Base-by-base conservation (phyloP, 2,797 vertebrate genomes). In the Discoglossus pictus region DNA sequence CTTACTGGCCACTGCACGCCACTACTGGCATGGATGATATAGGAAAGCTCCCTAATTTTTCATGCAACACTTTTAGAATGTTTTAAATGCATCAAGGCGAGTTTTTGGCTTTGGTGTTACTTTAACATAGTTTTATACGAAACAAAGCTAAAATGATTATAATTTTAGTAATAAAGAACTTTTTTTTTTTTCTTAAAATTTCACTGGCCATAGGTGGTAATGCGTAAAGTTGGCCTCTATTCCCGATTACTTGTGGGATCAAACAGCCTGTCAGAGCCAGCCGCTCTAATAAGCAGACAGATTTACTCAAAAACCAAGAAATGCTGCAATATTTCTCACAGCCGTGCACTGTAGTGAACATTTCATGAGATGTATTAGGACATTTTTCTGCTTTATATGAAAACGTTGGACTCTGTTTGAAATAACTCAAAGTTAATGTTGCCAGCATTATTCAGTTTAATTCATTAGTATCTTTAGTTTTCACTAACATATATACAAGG, bases 281-380 rank as follows among this genome's bases (percentile, higher is more conserved):
- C 54, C 60, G 44, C 27, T 67, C 34, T 60, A 67, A 67, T 67
- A 59, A 67, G 44, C 43, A 47, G 16, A 55, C 17, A 50, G 31
- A 55, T 39, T 67, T 39, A 50, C 53, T 60, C 24, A 20, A 24
- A 44, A 36, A 52, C 16, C 16, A 65, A 16, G n/a, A 51, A 52
- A 34, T 23, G 46, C 6, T 16, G 16, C 27, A 46, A 23, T 7
- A 47, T 55, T 65, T 46, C 27, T 21, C 13, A 24, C 15, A 25
- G 53, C 44, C 7, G 13, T 43, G 15, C 12, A 43, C 24, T 25
- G 39, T 17, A 43, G 21, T 7, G 53, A 56, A 21, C 5, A 65
- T 21, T 43, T 12, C n/a, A 20, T 34, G 21, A 24, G 25, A 43
- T 20, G 5, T 10, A 23, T 36, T 20, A 16, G 13, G 38, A 24